Conservation (phyloP, 2,888 invertebrate genomes). For the Tineola bisselliella region DNA sequence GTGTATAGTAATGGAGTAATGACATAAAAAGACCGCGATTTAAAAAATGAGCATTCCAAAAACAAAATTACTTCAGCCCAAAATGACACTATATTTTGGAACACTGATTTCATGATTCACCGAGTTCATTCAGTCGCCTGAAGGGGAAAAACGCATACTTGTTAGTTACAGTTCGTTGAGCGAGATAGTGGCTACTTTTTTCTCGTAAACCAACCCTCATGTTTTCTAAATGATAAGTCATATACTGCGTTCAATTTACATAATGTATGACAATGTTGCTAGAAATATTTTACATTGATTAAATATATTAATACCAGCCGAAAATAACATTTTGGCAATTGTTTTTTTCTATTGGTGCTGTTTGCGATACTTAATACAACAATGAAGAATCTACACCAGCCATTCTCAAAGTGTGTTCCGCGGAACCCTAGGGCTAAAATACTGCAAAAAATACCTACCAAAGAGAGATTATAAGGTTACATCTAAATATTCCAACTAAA, state of each 20-base stretch:
- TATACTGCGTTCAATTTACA: not conserved
- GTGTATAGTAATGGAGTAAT: not conserved
- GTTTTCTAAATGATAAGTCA: not conserved
- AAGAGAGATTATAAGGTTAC: too few species aligned
- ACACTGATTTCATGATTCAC: not conserved
- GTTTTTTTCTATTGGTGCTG: too few species aligned
- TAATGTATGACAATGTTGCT: not conserved
- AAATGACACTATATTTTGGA: not conserved
- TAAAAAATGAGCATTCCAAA: not conserved
- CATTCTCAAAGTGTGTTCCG: too few species aligned
- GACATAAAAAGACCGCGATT: not conserved
- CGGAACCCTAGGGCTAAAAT: too few species aligned
- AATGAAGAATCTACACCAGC: too few species aligned
- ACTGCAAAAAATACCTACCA: too few species aligned
- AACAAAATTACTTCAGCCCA: not conserved
- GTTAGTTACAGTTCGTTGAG: not conserved
- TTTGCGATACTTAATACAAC: too few species aligned
- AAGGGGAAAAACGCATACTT: slow-evolving; percentile 1
- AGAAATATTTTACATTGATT: too few species aligned
- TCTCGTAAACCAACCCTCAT: not conserved
- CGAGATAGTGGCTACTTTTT: not conserved
- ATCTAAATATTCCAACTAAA: too few species aligned
- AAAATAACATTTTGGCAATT: too few species aligned
- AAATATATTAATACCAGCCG: too few species aligned
- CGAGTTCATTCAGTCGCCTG: not conserved